Evolutionary conservation across 35 echinoderm and acorn worm species (phyloP), one percentile per base, ranked within the genome.

Genomic region (Ophioderma brevispina): DNA sequence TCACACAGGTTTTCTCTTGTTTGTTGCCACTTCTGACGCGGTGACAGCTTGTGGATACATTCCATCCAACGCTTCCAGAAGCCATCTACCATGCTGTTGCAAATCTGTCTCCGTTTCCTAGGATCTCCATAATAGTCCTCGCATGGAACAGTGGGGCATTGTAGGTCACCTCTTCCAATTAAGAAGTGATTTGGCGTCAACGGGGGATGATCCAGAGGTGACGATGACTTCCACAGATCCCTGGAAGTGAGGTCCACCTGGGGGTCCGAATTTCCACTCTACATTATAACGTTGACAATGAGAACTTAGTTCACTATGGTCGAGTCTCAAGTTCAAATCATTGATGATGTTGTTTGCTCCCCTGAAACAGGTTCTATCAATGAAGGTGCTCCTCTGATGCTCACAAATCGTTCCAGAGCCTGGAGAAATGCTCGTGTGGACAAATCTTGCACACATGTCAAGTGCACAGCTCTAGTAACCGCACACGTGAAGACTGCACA

Each of bases 121-220:
- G 75, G 64, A 39, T 85, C 55, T 1, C 63, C 78, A 39, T 50
- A 39, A 41, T 37, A 92, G 0, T 92, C 85, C 56, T 92, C 78
- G 43, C 64, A 92, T 39, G 85, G 85, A 11, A 92, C 79, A 31
- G 75, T 84, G 34, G 91, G 91, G 55, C 76, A 93, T 28, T 78
- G 84, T 78, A 95, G 79, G 40, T 95, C 94, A 25, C 93, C 93
- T 89, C 90, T 82, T 92, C 94, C 94, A 80, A 95, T 95, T 64
- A 95, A 80, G 59, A 95, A 95, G 52, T 95, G 89, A 76, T 95
- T 92, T 41, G 89, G 94, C 32, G 94, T 95, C 84, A 95, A 75
- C 14, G 89, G 94, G 38, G 83, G 90, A 87, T 85, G 90, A 43
- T 96, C 90, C 11, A 96, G 43, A 13, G 90, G 94, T 56, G 94